Evolutionary conservation across 2,888 invertebrate species (phyloP).

Genomic region (Cephus spinipes): DNA sequence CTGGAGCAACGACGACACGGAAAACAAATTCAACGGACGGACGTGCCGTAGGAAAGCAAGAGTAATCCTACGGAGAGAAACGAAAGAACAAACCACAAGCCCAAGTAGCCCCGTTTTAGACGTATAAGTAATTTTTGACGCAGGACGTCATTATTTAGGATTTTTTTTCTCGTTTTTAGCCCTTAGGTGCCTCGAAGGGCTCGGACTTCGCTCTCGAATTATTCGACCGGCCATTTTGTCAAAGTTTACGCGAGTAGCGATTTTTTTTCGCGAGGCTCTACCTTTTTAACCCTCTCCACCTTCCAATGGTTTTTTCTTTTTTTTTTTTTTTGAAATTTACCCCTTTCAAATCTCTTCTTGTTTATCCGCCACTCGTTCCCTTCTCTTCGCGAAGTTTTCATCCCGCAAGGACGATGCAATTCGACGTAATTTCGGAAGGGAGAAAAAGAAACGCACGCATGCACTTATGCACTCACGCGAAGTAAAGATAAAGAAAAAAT

Average conservation of each 20-base stretch:
- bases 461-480: neutral
- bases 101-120: neutral
- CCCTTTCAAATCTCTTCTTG: neutral
- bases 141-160: conserved; percentile 57
- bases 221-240: neutral
- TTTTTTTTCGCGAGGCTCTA: neutral
- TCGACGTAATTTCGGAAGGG: neutral
- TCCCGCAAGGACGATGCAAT: neutral
- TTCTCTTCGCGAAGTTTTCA: neutral
- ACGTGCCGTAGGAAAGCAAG: neutral
- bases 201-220: conserved; percentile 42
- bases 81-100: neutral
- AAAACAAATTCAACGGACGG: neutral
- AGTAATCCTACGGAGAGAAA: neutral
- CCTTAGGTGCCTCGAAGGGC: conserved; percentile 57
- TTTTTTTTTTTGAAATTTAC: neutral
- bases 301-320: neutral
- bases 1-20: neutral
- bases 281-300: neutral
- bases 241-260: neutral
- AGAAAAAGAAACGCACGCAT: neutral
- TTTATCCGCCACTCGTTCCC: neutral
- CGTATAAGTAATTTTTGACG: conserved; percentile 56
- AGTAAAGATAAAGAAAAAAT: neutral
- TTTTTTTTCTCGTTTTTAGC: conserved; percentile 38